Base-by-base conservation (phyloP, 2,888 invertebrate species). In the Cloeon dipterum region DNA sequence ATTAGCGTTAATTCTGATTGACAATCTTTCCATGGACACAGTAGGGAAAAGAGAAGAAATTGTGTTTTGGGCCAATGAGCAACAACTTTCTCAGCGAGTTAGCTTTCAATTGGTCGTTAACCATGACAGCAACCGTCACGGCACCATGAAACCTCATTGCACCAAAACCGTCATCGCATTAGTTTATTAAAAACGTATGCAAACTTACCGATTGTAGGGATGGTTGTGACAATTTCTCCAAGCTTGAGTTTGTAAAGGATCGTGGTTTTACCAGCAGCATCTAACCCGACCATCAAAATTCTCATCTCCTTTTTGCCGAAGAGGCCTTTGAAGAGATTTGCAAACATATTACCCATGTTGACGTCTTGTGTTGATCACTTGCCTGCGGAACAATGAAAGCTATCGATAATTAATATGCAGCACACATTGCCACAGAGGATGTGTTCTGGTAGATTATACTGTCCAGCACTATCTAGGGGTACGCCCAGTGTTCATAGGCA, bases 261-360 rank as follows among this genome's bases (percentile, higher is more conserved):
- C 65, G 94, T 96, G 57, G 96, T 96, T 78, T 96, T 96, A 72
- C 96, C 96, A 67, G 96, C 96, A 56, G 94, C 94, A 72, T 96
- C 94, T 58, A 93, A 73, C 59, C 91, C 91, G 51, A 93, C 91
- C 94, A 96, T 96, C 66, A 96, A 70, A 75, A 96, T 94, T 71
- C 98, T 82, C 96, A 98, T 96, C 71, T 98, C 94, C 61, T 94
- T 96, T 68, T 96, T 98, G 68, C 98, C 96, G 66, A 98, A 96
- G 51, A 98, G 83, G 70, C 93, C 86, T 74, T 89, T 89, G 68
- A 98, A 96, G 62, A 98, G 70, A 66, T 79, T 86, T 55, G 85
- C 78, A 66, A 96, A 89, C 65, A 88, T 75, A 69, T 88, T 89
- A 67, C 96, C 94, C 96, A 96, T 96, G 64, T 62, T 74, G 65